A percentile compares a stretch with the other conserved stretches of the same genome.
phyloP scores from a whole-genome alignment of 2,888 invertebrate species.

The Tanypteryx hageni region DNA sequence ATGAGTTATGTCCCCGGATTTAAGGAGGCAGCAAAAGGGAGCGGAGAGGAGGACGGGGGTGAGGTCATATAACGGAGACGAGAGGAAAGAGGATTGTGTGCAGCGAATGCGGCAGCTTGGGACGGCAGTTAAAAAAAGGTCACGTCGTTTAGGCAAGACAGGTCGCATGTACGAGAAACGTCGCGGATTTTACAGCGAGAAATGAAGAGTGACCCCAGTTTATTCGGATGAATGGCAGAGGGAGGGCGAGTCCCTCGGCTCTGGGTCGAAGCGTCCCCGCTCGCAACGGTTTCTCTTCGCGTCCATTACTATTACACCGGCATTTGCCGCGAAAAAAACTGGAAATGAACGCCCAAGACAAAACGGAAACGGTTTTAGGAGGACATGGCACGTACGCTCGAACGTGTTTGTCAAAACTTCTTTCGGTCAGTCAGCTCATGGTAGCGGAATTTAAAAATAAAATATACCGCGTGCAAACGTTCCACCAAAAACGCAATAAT shows the following conservation, averaged over 20 bases:
- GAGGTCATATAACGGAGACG: background rate
- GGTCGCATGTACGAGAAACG: background rate
- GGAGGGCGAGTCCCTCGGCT: background rate
- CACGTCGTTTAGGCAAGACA: background rate
- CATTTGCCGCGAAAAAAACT: background rate
- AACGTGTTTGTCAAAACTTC: too few species aligned
- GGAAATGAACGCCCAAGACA: background rate
- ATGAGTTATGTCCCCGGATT: too few species aligned
- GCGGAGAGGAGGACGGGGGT: too few species aligned
- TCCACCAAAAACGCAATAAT: too few species aligned
- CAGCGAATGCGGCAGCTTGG: background rate
- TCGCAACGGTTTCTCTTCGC: background rate
- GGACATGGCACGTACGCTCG: too few species aligned
- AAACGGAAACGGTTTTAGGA: background rate
- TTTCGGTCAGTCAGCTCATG: too few species aligned
- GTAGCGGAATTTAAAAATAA: too few species aligned
- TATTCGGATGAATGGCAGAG: background rate
- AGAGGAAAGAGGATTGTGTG: background rate
- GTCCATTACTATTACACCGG: background rate
- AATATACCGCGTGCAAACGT: too few species aligned
- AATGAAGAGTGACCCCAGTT: background rate
- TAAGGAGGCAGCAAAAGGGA: too few species aligned
- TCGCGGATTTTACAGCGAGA: background rate
- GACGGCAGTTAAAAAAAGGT: background rate
- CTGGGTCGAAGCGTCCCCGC: background rate